Evolutionary conservation across 2,113 vertebrate species (phyloP).

Genomic region (Corapipo altera): DNA sequence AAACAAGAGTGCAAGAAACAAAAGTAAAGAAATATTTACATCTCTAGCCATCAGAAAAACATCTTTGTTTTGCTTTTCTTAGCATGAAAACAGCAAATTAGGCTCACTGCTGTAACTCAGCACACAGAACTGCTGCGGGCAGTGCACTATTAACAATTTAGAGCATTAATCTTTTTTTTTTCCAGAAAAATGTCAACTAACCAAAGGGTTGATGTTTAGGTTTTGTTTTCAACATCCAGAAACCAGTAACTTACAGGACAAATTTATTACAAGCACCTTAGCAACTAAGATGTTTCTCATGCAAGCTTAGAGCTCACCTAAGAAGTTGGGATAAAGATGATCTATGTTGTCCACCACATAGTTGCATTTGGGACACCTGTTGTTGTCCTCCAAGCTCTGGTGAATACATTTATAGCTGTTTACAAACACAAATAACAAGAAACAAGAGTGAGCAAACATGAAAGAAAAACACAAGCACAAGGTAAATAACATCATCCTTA

Average conservation of each 20-base stretch:
- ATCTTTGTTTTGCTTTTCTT: neutral
- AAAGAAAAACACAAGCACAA: neutral
- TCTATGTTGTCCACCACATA: constrained; percentile 98
- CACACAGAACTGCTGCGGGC: neutral
- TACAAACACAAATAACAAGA: neutral
- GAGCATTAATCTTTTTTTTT: neutral
- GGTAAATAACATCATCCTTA: neutral
- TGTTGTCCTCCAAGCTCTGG: constrained; percentile 97
- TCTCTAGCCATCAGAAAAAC: neutral
- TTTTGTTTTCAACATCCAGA: neutral
- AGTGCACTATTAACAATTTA: neutral
- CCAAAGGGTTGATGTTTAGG: neutral
- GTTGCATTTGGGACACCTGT: constrained; percentile 98
- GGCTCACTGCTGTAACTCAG: neutral
- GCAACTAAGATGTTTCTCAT: neutral
- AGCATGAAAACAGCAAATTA: neutral
- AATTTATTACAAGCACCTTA: neutral
- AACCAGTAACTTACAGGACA: neutral
- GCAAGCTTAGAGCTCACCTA: constrained; percentile 81
- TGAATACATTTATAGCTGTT: constrained; percentile 96
- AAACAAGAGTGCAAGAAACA: neutral
- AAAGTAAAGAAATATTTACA: neutral
- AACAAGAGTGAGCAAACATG: neutral
- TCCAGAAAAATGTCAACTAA: neutral
- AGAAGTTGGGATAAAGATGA: constrained; percentile 98